phyloP scores from a whole-genome alignment of 2,888 invertebrate genomes.

The Laothoe populi region DNA sequence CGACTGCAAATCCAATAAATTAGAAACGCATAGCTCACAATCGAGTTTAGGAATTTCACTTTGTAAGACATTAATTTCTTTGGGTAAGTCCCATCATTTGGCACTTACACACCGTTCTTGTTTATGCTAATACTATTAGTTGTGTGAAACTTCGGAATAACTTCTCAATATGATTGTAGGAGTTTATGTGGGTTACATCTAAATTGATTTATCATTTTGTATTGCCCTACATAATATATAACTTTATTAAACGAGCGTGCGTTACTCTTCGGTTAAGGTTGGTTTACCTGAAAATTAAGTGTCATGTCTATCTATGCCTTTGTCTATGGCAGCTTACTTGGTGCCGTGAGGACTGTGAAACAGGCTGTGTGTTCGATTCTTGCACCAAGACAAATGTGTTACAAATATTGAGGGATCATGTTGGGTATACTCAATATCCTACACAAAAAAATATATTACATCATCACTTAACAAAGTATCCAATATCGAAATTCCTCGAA shows the following conservation, averaged over 20 bases:
- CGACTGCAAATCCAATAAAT: conserved; percentile 7
- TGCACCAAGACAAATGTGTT: no score
- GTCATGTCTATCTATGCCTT: no score
- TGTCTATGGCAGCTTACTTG: no score
- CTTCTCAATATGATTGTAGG: conserved; percentile 2
- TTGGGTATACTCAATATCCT: no score
- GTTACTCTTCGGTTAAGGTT: no score
- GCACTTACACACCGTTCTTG: conserved; percentile 20
- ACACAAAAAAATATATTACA: no score
- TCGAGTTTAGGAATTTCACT: conserved; percentile 25
- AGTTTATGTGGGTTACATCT: conserved; percentile 10
- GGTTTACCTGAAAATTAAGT: not conserved
- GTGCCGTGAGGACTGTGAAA: no score
- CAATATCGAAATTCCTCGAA: no score
- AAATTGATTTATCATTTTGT: conserved; percentile 1
- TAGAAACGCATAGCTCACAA: conserved; percentile 2
- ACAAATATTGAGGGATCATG: no score
- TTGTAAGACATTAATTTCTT: conserved; percentile 27
- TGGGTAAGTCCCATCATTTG: conserved; percentile 28
- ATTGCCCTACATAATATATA: not conserved
- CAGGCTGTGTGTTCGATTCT: no score
- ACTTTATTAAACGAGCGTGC: not conserved
- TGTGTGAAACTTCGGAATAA: conserved; percentile 13
- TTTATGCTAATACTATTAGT: conserved; percentile 23
- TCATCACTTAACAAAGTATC: no score